Evolutionary conservation across 1,140 invertebrate species (phyloP), one percentile per base, ranked within the genome.

Genomic region (Eumaeus atala): DNA sequence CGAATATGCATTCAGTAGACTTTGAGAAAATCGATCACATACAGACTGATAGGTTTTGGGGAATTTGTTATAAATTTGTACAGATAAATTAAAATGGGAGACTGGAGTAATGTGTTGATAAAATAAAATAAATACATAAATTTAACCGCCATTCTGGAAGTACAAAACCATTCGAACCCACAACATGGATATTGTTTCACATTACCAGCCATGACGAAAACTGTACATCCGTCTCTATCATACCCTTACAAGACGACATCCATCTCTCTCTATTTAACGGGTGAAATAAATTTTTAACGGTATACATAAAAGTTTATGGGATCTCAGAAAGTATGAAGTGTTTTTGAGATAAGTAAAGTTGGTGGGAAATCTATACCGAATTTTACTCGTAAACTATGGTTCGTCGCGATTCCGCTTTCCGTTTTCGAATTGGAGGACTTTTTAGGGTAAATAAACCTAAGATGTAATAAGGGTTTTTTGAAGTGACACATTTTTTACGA

Each of bases 271-370:
- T 9, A n/a, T 50, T 36, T 35, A 35, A 37, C 28, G 33, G 21
- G 14, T 35, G 33, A 36, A 35, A 36, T 50, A 50, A 50, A 50
- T 50, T 50, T 50, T 50, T 50, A 50, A 50, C 35, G 33, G 35
- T 16, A 14, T 14, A n/a, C 48, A 50, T 50, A 50, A 50, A 50
- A 50, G 9, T 50, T 50, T 50, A 50, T 14, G 48, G 34, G 10
- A 14, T 36, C 40, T 44, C 40, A 44, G 40, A 44, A 44, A 44
- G 40, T 44, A 44, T 44, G 40, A 44, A 44, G 40, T 44, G 40
- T 44, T 44, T 44, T 44, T 44, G 9, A 44, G 40, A 44, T 44
- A 44, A 44, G 40, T 44, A 44, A 44, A 44, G 40, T 44, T 14
- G 14, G 40, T 44, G 17, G 17, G 40, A 44, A 44, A 16, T 44